Percentiles rank a stretch among this genome's conserved stretches.
phyloP scores from a whole-genome alignment of 2,888 invertebrate species.

The Eubasilissa splendida region DNA sequence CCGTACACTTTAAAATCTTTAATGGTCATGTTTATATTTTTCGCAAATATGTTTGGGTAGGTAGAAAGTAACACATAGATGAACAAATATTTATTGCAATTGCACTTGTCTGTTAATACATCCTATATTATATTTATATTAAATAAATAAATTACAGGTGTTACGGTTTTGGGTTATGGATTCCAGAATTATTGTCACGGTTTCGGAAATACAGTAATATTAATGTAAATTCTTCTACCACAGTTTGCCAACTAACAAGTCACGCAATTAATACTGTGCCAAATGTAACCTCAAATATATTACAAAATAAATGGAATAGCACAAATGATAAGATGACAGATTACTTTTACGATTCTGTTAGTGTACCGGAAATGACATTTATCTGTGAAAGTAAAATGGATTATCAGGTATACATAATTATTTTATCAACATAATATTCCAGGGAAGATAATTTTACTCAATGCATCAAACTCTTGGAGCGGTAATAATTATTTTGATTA shows the following conservation, averaged over 20 bases:
- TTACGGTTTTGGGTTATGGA: conserved; percentile 82
- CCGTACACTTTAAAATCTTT: conserved; percentile 65
- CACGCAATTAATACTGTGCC: background rate
- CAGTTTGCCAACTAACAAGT: conserved; percentile 65
- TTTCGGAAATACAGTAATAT: conserved; percentile 62
- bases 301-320: conserved; percentile 2
- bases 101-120: no score
- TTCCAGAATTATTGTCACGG: conserved; percentile 82
- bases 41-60: conserved; percentile 74
- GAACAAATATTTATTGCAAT: background rate
- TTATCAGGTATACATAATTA: conserved; percentile 53
- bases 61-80: background rate
- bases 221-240: conserved; percentile 69
- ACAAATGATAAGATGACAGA: conserved; percentile 22
- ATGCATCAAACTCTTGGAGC: no score
- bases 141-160: conserved; percentile 64
- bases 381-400: conserved; percentile 64
- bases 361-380: conserved; percentile 46
- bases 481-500: no score
- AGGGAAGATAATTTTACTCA: no score
- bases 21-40: conserved; percentile 68
- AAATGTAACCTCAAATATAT: background rate
- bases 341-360: conserved; percentile 6
- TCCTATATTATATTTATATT: background rate
- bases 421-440: background rate